These are phyloP conservation scores for Manacus vitellinus DNA, from an alignment of 2,113 vertebrate genomes.

Conservation along the genomic window DNA sequence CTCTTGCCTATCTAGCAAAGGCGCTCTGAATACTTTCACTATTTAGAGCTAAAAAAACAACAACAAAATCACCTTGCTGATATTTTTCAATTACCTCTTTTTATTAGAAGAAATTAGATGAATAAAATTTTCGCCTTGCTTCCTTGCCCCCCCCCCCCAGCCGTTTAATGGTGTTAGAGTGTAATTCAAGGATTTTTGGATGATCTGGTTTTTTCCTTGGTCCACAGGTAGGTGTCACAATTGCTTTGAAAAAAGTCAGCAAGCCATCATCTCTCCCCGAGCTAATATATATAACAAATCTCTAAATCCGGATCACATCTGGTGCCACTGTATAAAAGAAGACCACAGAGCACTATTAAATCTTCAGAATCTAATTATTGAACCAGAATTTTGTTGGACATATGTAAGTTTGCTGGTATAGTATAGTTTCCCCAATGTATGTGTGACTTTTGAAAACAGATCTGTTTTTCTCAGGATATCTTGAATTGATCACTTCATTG, in stretches of 20 bases:
- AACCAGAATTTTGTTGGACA: slow-evolving; percentile 74
- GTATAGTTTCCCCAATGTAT: slow-evolving; percentile 85
- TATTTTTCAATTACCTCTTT: neutral
- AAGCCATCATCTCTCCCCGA: slow-evolving; percentile 82
- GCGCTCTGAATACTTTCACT: neutral
- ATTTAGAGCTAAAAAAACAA: neutral
- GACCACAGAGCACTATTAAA: slow-evolving; percentile 81
- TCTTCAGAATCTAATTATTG: slow-evolving; percentile 74
- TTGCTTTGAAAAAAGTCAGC: slow-evolving; percentile 93
- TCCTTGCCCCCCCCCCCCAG: neutral
- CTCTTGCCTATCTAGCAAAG: neutral
- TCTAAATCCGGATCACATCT: slow-evolving; percentile 81
- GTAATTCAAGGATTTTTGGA: slow-evolving; percentile 71
- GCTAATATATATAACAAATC: slow-evolving; percentile 80
- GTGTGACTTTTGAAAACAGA: slow-evolving; percentile 88
- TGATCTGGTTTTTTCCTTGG: slow-evolving; percentile 87
- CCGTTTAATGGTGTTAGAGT: neutral
- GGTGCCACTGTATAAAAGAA: slow-evolving; percentile 86
- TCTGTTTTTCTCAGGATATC: slow-evolving; percentile 96
- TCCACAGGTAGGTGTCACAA: slow-evolving; percentile 99
- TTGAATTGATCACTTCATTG: slow-evolving; percentile 91
- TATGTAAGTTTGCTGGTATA: slow-evolving; percentile 83
- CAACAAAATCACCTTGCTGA: rapidly evolving
- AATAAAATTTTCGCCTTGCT: neutral
- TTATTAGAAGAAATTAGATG: neutral